Base-by-base conservation (phyloP, 2,113 vertebrate genomes). In the Circaetus cinerascens region DNA sequence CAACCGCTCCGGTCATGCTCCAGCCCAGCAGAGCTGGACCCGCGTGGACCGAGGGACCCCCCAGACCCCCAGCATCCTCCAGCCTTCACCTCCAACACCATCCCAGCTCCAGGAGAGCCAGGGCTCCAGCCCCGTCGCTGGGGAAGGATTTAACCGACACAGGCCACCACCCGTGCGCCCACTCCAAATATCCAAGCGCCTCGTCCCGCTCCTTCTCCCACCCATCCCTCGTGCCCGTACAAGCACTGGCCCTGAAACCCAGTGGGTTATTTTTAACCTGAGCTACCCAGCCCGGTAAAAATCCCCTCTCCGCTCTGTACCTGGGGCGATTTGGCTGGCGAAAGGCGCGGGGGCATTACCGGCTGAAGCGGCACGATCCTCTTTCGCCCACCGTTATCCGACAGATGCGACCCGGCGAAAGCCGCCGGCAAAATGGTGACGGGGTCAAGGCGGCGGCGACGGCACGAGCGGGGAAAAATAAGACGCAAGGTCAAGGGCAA, bases 31-130 rank as follows among this genome's bases (percentile, higher is more conserved):
- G 6, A 56, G 20, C 73, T 0, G 1, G 18, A 36, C 43, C 45
- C 2, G 0, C 3, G 0, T 0, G 0, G 21, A 34, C 59, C 48
- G 0, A 43, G 22, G 8, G 5, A 60, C 32, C 36, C n/a, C 26
- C 36, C 22, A 16, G 26, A 46, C 1, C 67, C 19, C 12, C 2
- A 3, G 6, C 43, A 25, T 38, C 89, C 72, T 64, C n/a, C 71
- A 75, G 18, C 69, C 80, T 55, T 38, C 59, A 38, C 38, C 34
- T n/a, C 69, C 75, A 48, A 56, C 86, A 27, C 40, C 0, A 30
- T 13, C 77, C 86, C 82, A 38, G 9, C 79, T 48, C 83, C 16
- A 1, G 51, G 18, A 75, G 25, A 85, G 26, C 41, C 63, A 3
- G 10, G 5, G 18, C 57, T 81, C 55, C 81, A 16, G 32, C 41